Evolutionary conservation across 2,888 invertebrate species (phyloP), one percentile per base, ranked within the genome.

Genomic region (Heteromyza rotundicornis): DNA sequence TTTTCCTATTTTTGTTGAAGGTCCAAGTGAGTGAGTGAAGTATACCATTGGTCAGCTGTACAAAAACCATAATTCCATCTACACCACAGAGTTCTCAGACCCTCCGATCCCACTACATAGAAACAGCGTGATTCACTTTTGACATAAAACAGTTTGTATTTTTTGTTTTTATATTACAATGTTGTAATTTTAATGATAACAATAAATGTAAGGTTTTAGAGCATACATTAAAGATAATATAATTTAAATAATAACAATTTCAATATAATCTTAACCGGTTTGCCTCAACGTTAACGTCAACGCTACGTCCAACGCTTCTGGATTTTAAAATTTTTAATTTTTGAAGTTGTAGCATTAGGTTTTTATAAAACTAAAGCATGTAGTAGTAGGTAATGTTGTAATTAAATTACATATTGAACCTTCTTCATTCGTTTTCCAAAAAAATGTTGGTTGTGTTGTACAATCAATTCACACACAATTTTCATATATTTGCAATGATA

Each of bases 381-480:
- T 66, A n/a, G 60, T 68, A 60, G 62, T 55, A n/a, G n/a, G 66
- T 64, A 64, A 66, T n/a, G n/a, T 66, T 76, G 75, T 75, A 76
- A 77, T 76, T 76, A 61, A 59, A 76, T 76, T 76, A 76, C 75
- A 75, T 73, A 72, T 70, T 63, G 62, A 67, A n/a, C n/a, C 40
- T 36, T 54, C 10, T 68, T 64, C 64, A n/a, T n/a, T n/a, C n/a
- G n/a, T n/a, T 63, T 68, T 64, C 50, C 54, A 61, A 64, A 57
- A 57, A 59, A 19, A 63, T 63, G 58, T 67, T 65, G 59, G 64
- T 66, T 75, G 69, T 68, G 68, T n/a, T n/a, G n/a, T 77, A 77
- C 71, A 75, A 75, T 72, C n/a, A 69, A 74, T 73, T 68, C 76
- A 77, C 75, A 77, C 69, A 70, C 73, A 59, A 70, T 73, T 68